Percentiles rank a stretch among this genome's conserved stretches.
Conservation (phyloP, 2,113 vertebrate species). For the Ictalurus furcatus region DNA sequence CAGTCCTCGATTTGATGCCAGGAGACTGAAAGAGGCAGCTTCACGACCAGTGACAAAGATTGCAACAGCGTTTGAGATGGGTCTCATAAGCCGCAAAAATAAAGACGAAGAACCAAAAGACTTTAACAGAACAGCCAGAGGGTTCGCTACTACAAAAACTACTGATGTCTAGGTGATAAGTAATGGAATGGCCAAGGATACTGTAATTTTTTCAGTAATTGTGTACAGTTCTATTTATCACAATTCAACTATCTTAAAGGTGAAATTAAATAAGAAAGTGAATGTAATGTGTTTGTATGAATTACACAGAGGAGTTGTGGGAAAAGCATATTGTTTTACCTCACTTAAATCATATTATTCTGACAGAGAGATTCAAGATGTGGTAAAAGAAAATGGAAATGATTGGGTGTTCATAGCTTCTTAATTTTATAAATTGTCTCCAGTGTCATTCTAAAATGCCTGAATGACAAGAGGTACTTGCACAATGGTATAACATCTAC, state of each 20-base stretch:
- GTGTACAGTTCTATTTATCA: constrained; percentile 46
- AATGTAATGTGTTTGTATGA: constrained; percentile 20
- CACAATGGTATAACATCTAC: background rate
- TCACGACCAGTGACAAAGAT: constrained; percentile 76
- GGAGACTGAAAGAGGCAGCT: constrained; percentile 85
- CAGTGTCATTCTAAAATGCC: background rate
- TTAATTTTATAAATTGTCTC: constrained; percentile 42
- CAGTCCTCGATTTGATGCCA: constrained; percentile 87
- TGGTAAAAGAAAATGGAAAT: constrained; percentile 56
- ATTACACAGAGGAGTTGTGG: background rate
- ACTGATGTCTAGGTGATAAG: constrained; percentile 39
- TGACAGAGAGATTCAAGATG: constrained; percentile 18
- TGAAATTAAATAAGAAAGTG: constrained; percentile 24
- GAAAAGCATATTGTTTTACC: constrained; percentile 2
- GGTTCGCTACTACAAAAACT: constrained; percentile 73
- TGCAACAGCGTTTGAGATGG: constrained; percentile 74
- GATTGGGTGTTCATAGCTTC: constrained; percentile 52
- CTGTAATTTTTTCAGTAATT: constrained; percentile 21
- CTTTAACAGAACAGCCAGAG: constrained; percentile 87
- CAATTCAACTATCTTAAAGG: constrained; percentile 5
- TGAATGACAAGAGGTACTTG: background rate
- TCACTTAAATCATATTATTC: constrained; percentile 14
- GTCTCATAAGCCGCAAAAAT: constrained; percentile 71
- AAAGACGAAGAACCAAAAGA: constrained; percentile 81
- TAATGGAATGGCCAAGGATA: constrained; percentile 45